These are phyloP conservation scores for Neotoma lepida DNA, from an alignment of 2,113 vertebrate species.

Conservation along the genomic window DNA sequence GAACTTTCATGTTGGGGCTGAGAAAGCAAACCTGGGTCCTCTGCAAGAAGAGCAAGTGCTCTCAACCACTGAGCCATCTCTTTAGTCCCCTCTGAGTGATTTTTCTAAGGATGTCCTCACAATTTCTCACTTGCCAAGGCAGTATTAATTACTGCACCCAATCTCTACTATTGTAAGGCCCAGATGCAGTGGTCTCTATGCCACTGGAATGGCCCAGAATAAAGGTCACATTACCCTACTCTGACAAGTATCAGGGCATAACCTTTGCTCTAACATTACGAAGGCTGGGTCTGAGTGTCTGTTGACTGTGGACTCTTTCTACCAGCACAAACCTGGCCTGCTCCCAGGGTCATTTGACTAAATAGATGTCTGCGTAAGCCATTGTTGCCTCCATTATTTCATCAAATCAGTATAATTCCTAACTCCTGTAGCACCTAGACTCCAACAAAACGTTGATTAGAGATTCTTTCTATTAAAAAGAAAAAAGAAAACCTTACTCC, in stretches of 20 bases:
- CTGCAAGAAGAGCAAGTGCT: background rate
- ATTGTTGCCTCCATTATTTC: background rate
- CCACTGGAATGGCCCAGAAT: background rate
- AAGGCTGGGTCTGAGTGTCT: background rate
- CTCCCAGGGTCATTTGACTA: background rate
- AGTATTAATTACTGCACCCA: background rate
- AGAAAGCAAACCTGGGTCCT: background rate
- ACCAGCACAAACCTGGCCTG: background rate
- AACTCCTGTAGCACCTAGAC: background rate
- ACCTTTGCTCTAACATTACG: background rate
- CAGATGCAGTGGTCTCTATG: background rate
- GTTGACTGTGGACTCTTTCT: background rate
- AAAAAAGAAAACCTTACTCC: background rate
- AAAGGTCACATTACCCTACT: background rate
- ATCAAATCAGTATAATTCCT: background rate
- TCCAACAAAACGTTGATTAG: background rate
- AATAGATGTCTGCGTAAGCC: background rate
- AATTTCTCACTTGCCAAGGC: background rate
- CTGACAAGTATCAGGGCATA: background rate
- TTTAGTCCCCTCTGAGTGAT: background rate
- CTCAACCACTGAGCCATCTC: background rate
- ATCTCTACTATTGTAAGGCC: background rate
- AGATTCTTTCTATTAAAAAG: background rate
- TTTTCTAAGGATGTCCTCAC: background rate
- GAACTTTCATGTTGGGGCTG: background rate